phyloP scores from a whole-genome alignment of 2,113 vertebrate genomes.

The Zeus faber region DNA sequence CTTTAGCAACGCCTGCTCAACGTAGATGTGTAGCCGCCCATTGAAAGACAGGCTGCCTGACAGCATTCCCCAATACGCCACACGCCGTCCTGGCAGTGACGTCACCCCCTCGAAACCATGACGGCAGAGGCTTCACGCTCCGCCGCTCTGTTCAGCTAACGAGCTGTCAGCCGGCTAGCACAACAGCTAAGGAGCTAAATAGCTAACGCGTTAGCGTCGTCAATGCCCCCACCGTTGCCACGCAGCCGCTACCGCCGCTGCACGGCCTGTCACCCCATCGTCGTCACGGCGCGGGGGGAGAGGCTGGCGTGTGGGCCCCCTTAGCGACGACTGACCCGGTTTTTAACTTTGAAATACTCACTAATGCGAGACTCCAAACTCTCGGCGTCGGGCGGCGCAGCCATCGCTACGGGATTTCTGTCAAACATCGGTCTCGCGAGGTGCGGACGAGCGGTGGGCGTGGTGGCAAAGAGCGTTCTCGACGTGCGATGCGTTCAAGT shows the following conservation, averaged over 20 bases:
- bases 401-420: conserved; percentile 78
- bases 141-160: neutral
- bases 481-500: too few relatives aligned
- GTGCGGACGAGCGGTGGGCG: neutral
- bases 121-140: neutral
- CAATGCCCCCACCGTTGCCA: conserved; percentile 21
- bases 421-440: neutral
- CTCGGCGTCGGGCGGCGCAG: conserved; percentile 86
- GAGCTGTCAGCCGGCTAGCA: conserved; percentile 56
- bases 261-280: neutral
- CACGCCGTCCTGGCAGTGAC: neutral
- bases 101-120: neutral
- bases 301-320: fast-evolving
- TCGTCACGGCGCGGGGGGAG: neutral
- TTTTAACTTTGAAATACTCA: conserved; percentile 78
- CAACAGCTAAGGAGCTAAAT: conserved; percentile 51
- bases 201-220: conserved; percentile 49
- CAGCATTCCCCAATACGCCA: neutral
- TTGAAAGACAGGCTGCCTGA: neutral
- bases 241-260: neutral
- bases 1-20: neutral
- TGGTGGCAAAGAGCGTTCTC: neutral
- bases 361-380: conserved; percentile 93
- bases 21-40: too few relatives aligned
- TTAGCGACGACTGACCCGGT: neutral